Conservation (phyloP, 2,888 invertebrate genomes). For the Xiphydria camelus region DNA sequence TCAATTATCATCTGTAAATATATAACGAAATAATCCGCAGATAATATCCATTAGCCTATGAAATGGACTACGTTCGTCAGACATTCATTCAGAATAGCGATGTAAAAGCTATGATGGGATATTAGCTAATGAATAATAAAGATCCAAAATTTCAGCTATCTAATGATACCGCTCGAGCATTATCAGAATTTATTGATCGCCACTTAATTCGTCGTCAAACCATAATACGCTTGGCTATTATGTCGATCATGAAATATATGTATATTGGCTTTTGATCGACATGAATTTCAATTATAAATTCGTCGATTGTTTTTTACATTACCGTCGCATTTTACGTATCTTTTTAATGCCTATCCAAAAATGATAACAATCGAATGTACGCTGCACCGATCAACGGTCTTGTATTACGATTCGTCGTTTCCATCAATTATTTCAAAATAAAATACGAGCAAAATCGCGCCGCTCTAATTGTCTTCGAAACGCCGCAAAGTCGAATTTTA, state of each 20-base stretch:
- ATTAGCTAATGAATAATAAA: background rate
- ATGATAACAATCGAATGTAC: background rate
- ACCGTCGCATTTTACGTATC: too few species aligned
- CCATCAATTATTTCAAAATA: too few species aligned
- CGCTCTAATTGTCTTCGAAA: too few species aligned
- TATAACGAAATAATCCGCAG: conserved; percentile 41
- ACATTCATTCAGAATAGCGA: background rate
- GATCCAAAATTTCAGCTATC: background rate
- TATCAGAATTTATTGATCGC: background rate
- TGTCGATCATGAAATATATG: too few species aligned
- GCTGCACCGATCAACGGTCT: background rate
- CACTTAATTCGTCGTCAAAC: background rate
- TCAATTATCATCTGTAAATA: conserved; percentile 46
- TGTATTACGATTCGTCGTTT: too few species aligned
- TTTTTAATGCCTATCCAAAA: too few species aligned
- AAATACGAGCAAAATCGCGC: too few species aligned
- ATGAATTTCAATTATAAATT: too few species aligned
- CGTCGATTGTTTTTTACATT: too few species aligned
- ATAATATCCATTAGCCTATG: conserved; percentile 42
- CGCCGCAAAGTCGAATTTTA: too few species aligned
- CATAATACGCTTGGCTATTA: too few species aligned
- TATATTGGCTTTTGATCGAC: too few species aligned
- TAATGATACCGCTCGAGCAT: background rate
- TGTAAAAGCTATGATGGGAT: background rate
- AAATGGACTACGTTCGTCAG: conserved; percentile 28